Percentiles rank a stretch among this genome's conserved stretches.
Evolutionary conservation across 2,888 invertebrate genomes (phyloP).

Genomic region (Lasioglossum morio): DNA sequence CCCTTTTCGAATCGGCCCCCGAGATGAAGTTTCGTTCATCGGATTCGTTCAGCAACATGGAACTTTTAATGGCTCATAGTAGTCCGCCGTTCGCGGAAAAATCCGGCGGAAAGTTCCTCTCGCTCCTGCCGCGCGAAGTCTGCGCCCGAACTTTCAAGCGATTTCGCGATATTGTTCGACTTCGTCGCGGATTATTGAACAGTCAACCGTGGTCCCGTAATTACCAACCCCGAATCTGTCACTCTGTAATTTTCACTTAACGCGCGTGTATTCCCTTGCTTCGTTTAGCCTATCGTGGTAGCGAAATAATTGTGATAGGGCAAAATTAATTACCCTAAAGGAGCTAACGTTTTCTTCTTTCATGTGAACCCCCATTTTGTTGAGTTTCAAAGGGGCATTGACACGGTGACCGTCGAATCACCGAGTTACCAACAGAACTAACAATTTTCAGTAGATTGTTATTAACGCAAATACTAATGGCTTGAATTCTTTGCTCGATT

Average conservation of each 20-base stretch:
- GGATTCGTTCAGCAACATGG: constrained; percentile 67
- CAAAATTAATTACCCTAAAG: background rate
- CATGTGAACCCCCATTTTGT: background rate
- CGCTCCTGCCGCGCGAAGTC: constrained; percentile 43
- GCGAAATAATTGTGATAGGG: background rate
- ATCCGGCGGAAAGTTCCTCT: constrained; percentile 52
- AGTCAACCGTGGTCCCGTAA: constrained; percentile 26
- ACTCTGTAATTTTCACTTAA: constrained; percentile 1
- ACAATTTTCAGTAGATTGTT: background rate
- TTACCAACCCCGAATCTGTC: constrained; percentile 14
- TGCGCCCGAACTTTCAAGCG: constrained; percentile 59
- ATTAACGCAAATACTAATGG: background rate
- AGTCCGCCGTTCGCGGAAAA: constrained; percentile 44
- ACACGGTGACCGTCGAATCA: no score
- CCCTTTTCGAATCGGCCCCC: constrained; percentile 43
- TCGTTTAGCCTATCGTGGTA: background rate
- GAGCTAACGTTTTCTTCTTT: background rate
- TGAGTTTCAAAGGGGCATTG: background rate
- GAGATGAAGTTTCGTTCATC: constrained; percentile 64
- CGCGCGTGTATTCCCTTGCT: background rate
- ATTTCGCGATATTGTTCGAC: constrained; percentile 66
- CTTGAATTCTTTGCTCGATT: background rate
- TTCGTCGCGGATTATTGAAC: constrained; percentile 42
- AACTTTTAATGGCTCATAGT: constrained; percentile 71
- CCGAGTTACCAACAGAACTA: background rate